Evolutionary conservation across 1,140 invertebrate genomes (phyloP), one percentile per base, ranked within the genome.

Genomic region (Liolophura sinensis): DNA sequence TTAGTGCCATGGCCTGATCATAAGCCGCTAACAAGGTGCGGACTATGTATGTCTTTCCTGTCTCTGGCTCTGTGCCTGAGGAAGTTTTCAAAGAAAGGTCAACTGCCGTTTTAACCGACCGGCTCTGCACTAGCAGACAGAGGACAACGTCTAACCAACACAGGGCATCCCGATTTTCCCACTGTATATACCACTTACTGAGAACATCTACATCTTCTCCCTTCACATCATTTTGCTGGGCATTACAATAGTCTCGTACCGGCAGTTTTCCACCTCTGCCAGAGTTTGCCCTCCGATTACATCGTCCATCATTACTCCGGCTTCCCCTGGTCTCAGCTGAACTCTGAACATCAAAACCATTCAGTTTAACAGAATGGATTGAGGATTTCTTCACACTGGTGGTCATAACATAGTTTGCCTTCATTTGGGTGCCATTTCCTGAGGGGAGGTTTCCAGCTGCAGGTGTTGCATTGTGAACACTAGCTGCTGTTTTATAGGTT

Each of bases 61-160:
- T n/a, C 51, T 7, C 22, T 52, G 51, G 18, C 22, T 52, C 51
- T 1, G 22, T 52, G 18, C 51, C 22, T 12, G 51, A n/a, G 18
- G 22, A 57, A 25, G 18, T 52, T 52, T n/a, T n/a, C 18, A 52
- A 24, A 12, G 51, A n/a, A n/a, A n/a, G 51, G 3, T 52, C 3
- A 24, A n/a, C 18, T 3, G 51, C 22, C 51, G 22, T n/a, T 52
- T 14, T 52, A 12, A 52, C 18, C 3, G 55, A 15, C 12, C 68
- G 66, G 65, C 75, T 79, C 65, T 81, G 75, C 24, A 76, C 78
- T 20, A 78, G 60, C 47, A 82, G 64, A 55, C 75, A 78, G 3
- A 83, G 65, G 7, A 81, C 72, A 0, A 83, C 81, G 69, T 83
- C 81, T 59, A 83, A 66, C 81, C 81, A 83, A 64, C 81, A 83